Base-by-base conservation (phyloP, 2,797 vertebrate species). In the Hoplostethus mediterraneus region DNA sequence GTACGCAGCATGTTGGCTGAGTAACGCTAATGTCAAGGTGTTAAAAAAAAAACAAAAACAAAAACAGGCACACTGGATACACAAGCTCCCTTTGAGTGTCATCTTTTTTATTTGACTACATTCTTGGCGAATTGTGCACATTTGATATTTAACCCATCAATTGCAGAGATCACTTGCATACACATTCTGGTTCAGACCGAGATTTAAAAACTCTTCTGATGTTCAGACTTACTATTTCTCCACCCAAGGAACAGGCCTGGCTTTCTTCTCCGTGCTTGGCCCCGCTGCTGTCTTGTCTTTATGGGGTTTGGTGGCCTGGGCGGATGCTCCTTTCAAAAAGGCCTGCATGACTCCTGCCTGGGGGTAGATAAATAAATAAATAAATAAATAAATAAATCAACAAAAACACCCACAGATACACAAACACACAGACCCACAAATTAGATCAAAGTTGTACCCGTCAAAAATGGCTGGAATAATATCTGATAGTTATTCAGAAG, bases 181-280 rank as follows among this genome's bases (percentile, higher is more conserved):
- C 21, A 21, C 21, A 21, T 44, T 12, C 42, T 13, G 12, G 42
- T 44, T 44, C 42, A 44, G 42, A 10, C 42, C 28, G 13, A 57
- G 13, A 28, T 10, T 3, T 25, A 53, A 14, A 38, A 16, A 36
- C 48, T 53, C 9, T 9, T 56, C 33, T 49, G 8, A 11, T 61
- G 9, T 45, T 42, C 21, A 28, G 7, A 87, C 96, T 95, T 96
- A 98, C 98, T 99, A 99, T 95, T 99, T 99, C 84, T 99, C 98
- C 57, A 99, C 98, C 98, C 98, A 99, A 0, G 98, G 98, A 8
- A 97, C 42, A 12, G 94, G 90, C 59, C 89, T 97, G 73, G 79
- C 81, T 69, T 90, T 96, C 90, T 95, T 98, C 67, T 99, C 97
- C 47, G 94, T 91, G 67, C 94, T 95, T 80, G 91, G 83, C 17